phyloP scores from a whole-genome alignment of 1,140 invertebrate species.

The Manduca sexta region DNA sequence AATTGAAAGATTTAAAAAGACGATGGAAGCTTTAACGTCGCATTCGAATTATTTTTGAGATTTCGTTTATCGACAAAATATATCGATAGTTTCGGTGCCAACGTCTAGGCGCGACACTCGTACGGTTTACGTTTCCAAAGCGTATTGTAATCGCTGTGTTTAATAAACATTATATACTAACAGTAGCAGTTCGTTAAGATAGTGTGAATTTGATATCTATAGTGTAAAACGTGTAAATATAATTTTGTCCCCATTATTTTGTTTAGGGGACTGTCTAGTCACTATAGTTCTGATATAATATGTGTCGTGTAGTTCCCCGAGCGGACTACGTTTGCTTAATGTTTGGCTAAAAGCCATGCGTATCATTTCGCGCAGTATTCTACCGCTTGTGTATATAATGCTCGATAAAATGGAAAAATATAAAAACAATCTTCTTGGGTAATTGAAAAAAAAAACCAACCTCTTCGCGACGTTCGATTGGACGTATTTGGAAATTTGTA shows the following conservation, averaged over 20 bases:
- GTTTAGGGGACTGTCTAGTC: constrained; percentile 57
- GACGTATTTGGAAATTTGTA: constrained; percentile 25
- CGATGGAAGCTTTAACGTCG: constrained; percentile 32
- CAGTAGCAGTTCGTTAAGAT: constrained; percentile 38
- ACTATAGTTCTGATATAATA: constrained; percentile 48
- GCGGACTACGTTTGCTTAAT: constrained; percentile 4
- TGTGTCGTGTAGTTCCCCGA: constrained; percentile 17
- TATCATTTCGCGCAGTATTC: constrained; percentile 43
- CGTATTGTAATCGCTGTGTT: constrained; percentile 26
- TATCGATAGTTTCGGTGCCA: constrained; percentile 31
- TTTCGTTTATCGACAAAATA: constrained; percentile 31
- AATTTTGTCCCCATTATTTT: constrained; percentile 30
- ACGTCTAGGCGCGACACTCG: constrained; percentile 20
- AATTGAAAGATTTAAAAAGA: constrained; percentile 34
- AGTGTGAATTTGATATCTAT: constrained; percentile 54
- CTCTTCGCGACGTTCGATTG: background rate
- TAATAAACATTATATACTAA: constrained; percentile 19
- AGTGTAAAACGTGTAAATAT: constrained; percentile 30
- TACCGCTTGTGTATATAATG: constrained; percentile 52
- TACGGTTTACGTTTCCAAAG: constrained; percentile 32
- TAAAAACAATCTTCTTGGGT: background rate
- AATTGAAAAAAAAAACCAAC: background rate
- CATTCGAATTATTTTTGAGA: constrained; percentile 47
- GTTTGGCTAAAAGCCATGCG: constrained; percentile 30
- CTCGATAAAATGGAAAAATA: background rate